Conservation (phyloP, 1,140 invertebrate genomes). For the Drosophila tani region DNA sequence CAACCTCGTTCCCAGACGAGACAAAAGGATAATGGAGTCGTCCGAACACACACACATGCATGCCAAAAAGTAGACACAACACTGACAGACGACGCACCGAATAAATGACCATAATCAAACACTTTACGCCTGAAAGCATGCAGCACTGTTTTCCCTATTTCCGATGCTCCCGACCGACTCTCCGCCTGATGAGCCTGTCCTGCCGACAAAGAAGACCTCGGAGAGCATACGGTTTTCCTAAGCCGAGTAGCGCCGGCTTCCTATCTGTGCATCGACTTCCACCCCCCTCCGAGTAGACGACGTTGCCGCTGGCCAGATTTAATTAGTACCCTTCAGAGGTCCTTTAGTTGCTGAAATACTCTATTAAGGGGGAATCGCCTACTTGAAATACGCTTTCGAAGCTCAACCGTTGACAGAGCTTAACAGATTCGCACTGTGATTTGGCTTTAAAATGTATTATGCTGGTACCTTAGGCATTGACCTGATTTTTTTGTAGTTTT, state of each 20-base stretch:
- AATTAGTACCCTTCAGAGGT: conserved; percentile 61
- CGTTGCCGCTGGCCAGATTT: conserved; percentile 71
- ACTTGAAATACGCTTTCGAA: not conserved
- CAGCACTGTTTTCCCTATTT: conserved; percentile 19
- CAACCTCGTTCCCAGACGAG: conserved; percentile 41
- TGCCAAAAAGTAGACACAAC: conserved; percentile 48
- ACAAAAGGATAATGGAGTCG: conserved; percentile 63
- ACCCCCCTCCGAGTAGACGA: conserved; percentile 17
- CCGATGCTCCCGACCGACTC: conserved; percentile 6
- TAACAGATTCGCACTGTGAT: not conserved
- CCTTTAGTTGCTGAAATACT: conserved; percentile 15
- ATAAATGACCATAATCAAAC: conserved; percentile 83
- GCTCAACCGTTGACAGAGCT: not conserved
- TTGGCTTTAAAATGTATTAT: not conserved
- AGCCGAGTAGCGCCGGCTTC: conserved; percentile 15
- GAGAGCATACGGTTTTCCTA: conserved; percentile 36
- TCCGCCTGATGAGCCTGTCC: not conserved
- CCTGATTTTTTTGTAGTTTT: not conserved
- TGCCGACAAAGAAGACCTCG: conserved; percentile 43
- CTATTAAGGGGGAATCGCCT: not conserved
- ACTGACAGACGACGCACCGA: conserved; percentile 49
- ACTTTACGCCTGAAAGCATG: conserved; percentile 79
- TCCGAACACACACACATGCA: conserved; percentile 9
- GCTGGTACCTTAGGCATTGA: no score
- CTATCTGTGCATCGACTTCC: conserved; percentile 61